These are phyloP conservation scores for Melikaiella ostensackeni DNA, from an alignment of 2,888 invertebrate species.

Conservation along the genomic window DNA sequence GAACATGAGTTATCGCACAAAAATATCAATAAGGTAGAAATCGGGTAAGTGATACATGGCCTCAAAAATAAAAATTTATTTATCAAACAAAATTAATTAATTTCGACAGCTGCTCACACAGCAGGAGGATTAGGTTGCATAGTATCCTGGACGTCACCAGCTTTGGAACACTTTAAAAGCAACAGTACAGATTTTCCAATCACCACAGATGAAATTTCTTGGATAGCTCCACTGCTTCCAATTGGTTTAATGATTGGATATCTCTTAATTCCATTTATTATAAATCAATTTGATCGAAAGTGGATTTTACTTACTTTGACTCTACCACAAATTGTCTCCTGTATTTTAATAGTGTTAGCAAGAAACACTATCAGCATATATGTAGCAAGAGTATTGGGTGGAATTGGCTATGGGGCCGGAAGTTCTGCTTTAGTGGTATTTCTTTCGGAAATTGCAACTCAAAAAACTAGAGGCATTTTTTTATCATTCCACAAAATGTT, in stretches of 20 bases:
- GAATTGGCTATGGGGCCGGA: constrained; percentile 77
- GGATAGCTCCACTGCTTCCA: constrained; percentile 69
- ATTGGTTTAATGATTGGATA: constrained; percentile 67
- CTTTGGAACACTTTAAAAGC: constrained; percentile 64
- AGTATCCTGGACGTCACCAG: constrained; percentile 70
- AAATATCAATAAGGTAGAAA: no score
- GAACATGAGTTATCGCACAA: no score
- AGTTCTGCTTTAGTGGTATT: constrained; percentile 80
- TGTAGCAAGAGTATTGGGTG: constrained; percentile 76
- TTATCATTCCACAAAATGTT: constrained; percentile 79
- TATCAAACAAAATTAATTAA: not conserved
- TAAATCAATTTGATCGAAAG: constrained; percentile 69
- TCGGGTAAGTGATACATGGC: no score
- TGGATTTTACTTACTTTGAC: constrained; percentile 63
- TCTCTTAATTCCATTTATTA: constrained; percentile 61
- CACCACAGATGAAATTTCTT: constrained; percentile 65
- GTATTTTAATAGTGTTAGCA: constrained; percentile 67
- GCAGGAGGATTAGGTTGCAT: constrained; percentile 67
- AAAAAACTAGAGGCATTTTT: constrained; percentile 79
- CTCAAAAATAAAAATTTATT: not conserved
- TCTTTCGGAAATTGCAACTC: constrained; percentile 81
- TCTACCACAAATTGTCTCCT: constrained; percentile 64
- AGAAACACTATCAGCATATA: constrained; percentile 66
- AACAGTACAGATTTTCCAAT: constrained; percentile 61
- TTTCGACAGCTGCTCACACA: constrained; percentile 62